Base-by-base conservation (phyloP, 2,113 vertebrate genomes). In the Oryzias woworae region DNA sequence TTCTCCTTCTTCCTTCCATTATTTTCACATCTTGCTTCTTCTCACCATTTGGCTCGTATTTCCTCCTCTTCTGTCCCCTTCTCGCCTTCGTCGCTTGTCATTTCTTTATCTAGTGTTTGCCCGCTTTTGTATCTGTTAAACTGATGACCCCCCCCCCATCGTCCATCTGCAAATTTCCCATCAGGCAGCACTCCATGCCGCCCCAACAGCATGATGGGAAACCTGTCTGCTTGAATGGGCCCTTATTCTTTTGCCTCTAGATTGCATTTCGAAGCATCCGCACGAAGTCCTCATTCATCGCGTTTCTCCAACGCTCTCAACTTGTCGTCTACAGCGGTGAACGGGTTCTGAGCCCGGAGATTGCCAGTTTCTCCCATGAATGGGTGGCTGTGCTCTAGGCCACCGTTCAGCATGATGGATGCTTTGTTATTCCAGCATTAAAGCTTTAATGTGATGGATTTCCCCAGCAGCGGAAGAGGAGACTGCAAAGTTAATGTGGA, bases 401-500 rank as follows among this genome's bases (percentile, higher is more conserved):
- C 44, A 43, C 63, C 63, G 43, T 64, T 78, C 58, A 69, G 26
- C 17, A n/a, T 87, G 86, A 91, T 88, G 77, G 82, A 91, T 88
- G 78, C 78, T 69, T 76, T 84, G 86, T 88, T 88, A 87, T 89
- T 83, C 62, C 71, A 77, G 80, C 85, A 85, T 90, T 87, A 90
- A 89, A 88, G 86, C 74, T 84, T 82, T 84, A 83, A 88, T 88
- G 77, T 85, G 84, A 88, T 82, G 85, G 75, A 88, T 88, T 81
- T 77, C 77, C 72, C 72, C 66, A 61, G 77, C 26, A 36, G 51
- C 60, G 62, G 60, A 53, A 41, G 77, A 70, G 63, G 69, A 71
- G 74, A 47, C 61, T 46, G 63, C 28, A 59, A 54, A 70, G 67
- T 58, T 46, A 23, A 57, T 78, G 72, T 65, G 55, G 69, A 56